Evolutionary conservation across 2,113 vertebrate species (phyloP).

Genomic region (Corythornis vintsioides): DNA sequence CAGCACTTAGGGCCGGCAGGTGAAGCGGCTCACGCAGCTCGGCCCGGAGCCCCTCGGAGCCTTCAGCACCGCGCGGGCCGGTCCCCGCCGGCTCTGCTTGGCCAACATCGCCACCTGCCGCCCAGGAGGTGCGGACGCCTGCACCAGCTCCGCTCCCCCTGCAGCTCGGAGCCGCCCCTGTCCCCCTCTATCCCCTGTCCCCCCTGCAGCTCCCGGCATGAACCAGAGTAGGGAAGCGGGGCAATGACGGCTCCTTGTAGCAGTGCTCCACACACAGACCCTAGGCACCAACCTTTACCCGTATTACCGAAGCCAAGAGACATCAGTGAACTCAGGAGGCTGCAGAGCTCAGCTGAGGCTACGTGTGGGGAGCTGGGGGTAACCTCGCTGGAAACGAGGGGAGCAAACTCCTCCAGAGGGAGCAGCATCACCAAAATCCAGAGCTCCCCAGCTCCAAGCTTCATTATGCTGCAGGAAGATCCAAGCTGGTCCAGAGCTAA

Average conservation of each 20-base stretch:
- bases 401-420: too few relatives aligned
- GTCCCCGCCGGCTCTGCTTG: not conserved
- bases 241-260: accelerated
- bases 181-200: not conserved
- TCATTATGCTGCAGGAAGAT: not conserved
- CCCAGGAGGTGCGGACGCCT: not conserved
- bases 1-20: too few relatives aligned
- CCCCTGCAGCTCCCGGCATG: accelerated
- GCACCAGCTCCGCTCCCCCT: accelerated
- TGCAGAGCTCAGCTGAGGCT: not conserved
- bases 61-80: too few relatives aligned
- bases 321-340: accelerated
- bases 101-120: conserved; percentile 33
- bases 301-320: accelerated
- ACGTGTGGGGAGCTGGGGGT: accelerated
- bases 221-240: accelerated
- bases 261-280: accelerated
- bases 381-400: not conserved
- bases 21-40: too few relatives aligned
- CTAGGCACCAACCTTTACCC: accelerated
- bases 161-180: not conserved
- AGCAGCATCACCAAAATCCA: accelerated
- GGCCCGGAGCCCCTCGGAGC: too few relatives aligned
- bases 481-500: not conserved
- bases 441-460: not conserved